Evolutionary conservation across 2,797 vertebrate genomes (phyloP).

Genomic region (Schizopygopsis pylzovi): DNA sequence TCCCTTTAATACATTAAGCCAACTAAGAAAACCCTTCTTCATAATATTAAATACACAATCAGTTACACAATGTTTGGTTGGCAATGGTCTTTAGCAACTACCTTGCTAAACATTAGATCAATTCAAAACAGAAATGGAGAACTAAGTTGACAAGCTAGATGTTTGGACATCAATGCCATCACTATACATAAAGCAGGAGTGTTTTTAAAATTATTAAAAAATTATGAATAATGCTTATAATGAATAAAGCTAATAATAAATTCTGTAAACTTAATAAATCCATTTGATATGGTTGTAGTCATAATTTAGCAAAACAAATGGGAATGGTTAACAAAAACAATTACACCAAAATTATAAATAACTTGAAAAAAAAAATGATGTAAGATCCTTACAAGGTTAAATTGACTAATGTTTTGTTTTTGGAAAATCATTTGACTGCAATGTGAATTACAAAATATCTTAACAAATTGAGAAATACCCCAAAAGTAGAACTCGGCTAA

Average conservation of each 20-base stretch:
- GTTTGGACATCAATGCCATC: neutral
- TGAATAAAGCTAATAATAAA: no score
- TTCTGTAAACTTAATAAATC: neutral
- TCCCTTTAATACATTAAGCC: neutral
- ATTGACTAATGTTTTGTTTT: neutral
- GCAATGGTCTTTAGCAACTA: neutral
- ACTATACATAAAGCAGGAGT: neutral
- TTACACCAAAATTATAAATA: neutral
- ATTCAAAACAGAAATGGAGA: neutral
- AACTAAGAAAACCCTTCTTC: neutral
- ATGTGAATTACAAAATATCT: conserved; percentile 9
- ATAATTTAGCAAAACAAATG: neutral
- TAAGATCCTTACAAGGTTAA: neutral
- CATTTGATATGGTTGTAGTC: neutral
- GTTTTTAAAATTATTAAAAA: no score
- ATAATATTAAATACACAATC: neutral
- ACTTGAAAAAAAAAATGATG: neutral
- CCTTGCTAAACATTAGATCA: neutral
- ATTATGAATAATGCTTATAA: neutral
- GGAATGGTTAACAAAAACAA: neutral
- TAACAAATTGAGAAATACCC: conserved; percentile 13
- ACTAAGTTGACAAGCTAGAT: neutral
- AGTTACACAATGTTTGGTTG: neutral
- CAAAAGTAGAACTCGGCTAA: conserved; percentile 7
- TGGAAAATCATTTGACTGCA: conserved; percentile 13